phyloP scores from a whole-genome alignment of 2,797 vertebrate species.

The Myoxocephalus aenaeus region DNA sequence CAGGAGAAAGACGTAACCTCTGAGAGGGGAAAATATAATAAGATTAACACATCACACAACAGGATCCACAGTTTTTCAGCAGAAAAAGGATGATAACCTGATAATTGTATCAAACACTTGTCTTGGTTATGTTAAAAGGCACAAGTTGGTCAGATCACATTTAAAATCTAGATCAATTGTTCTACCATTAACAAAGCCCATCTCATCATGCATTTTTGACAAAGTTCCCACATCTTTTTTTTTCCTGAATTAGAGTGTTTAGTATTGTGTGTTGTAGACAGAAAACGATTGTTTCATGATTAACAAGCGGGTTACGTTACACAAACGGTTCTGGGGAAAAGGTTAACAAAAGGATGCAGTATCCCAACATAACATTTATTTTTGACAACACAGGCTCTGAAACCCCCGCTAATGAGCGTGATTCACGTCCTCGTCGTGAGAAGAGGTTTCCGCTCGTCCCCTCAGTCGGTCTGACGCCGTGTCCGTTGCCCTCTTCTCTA shows the following conservation, averaged over 20 bases:
- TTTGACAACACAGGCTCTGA: constrained; percentile 51
- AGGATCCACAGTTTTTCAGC: constrained; percentile 84
- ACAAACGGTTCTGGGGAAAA: constrained; percentile 62
- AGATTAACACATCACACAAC: constrained; percentile 79
- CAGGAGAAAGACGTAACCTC: constrained; percentile 72
- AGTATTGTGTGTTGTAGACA: constrained; percentile 64
- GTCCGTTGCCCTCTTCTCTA: constrained; percentile 40
- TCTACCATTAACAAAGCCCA: constrained; percentile 76
- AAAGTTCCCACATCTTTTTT: constrained; percentile 58
- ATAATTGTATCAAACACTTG: constrained; percentile 84
- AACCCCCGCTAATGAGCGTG: constrained; percentile 36
- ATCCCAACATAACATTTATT: constrained; percentile 38
- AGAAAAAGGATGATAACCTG: constrained; percentile 85
- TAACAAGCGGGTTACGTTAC: constrained; percentile 65
- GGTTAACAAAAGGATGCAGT: constrained; percentile 53
- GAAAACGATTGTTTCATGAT: constrained; percentile 56
- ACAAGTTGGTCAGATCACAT: constrained; percentile 91
- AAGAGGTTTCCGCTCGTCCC: constrained; percentile 40
- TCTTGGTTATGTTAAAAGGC: constrained; percentile 92
- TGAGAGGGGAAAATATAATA: constrained; percentile 72
- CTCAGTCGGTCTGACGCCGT: constrained; percentile 49
- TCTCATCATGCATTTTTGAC: constrained; percentile 70
- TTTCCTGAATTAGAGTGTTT: constrained; percentile 79
- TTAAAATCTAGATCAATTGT: constrained; percentile 78
- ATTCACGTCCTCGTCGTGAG: constrained; percentile 39